These are phyloP conservation scores for Laspeyria flexula DNA, from an alignment of 2,888 invertebrate species.

Conservation along the genomic window DNA sequence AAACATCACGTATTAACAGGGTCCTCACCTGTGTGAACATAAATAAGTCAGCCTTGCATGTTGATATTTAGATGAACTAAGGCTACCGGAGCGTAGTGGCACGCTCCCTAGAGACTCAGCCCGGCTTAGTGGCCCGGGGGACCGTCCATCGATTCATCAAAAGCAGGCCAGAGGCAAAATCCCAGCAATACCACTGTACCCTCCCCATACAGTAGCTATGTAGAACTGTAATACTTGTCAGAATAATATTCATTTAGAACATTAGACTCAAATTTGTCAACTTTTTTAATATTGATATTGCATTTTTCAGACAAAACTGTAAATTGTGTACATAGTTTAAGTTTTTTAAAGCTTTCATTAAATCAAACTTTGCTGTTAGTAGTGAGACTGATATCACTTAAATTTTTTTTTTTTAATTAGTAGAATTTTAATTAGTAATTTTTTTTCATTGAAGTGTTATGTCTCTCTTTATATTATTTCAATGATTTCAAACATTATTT, in stretches of 20 bases:
- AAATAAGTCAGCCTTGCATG: constrained; percentile 20
- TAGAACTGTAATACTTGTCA: constrained; percentile 26
- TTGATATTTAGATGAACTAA: constrained; percentile 37
- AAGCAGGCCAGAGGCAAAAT: constrained; percentile 57
- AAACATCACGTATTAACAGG: not conserved
- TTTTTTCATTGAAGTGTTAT: too few species aligned
- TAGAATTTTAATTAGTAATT: too few species aligned
- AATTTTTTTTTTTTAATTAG: too few species aligned
- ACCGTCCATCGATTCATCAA: constrained; percentile 64
- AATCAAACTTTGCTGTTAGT: too few species aligned
- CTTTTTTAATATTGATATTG: too few species aligned
- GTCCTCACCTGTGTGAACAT: not conserved
- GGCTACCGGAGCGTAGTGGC: constrained; percentile 21
- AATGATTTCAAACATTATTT: too few species aligned
- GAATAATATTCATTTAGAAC: constrained; percentile 12
- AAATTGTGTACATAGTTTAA: too few species aligned
- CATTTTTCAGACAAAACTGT: too few species aligned
- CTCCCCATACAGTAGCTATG: constrained; percentile 31
- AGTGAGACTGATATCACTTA: too few species aligned
- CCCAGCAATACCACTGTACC: constrained; percentile 41
- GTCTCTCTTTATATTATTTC: too few species aligned
- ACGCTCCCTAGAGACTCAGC: constrained; percentile 37
- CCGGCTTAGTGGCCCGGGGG: constrained; percentile 53
- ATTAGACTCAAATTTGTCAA: too few species aligned
- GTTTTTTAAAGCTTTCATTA: too few species aligned